Percentiles rank a stretch among this genome's conserved stretches.
Evolutionary conservation across 2,797 vertebrate species (phyloP).

Genomic region (Silurus lanzhouensis): DNA sequence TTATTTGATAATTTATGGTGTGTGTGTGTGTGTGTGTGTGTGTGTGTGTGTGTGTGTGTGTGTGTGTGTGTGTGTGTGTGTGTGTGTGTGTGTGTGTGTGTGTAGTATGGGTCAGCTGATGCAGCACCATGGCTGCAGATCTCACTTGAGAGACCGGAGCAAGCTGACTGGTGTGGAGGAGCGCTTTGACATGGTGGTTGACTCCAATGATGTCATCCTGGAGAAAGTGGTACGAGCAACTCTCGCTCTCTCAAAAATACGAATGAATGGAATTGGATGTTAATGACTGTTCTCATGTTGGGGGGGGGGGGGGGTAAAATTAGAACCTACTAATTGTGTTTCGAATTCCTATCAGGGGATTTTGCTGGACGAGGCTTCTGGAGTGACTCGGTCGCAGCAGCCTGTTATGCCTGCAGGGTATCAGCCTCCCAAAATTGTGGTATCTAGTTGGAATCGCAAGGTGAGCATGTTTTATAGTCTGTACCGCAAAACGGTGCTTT

Average conservation of each 20-base stretch:
- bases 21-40: background rate
- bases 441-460: conserved; percentile 99
- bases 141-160: conserved; percentile 78
- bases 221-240: conserved; percentile 87
- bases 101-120: conserved; percentile 92
- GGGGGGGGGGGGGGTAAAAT: too few species aligned
- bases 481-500: background rate
- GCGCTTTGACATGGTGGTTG: conserved; percentile 90
- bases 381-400: conserved; percentile 84
- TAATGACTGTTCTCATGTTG: background rate
- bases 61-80: background rate
- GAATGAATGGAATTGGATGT: background rate
- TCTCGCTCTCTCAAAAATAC: background rate
- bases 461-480: conserved; percentile 65
- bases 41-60: too few species aligned
- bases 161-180: conserved; percentile 89
- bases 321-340: background rate
- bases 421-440: conserved; percentile 86
- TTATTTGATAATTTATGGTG: too few species aligned
- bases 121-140: conserved; percentile 90
- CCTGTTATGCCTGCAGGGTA: conserved; percentile 89
- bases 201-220: conserved; percentile 90
- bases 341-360: conserved; percentile 77
- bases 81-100: background rate
- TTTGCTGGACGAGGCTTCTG: conserved; percentile 90